A percentile compares a stretch with the other conserved stretches of the same genome.
These are phyloP conservation scores for Microctenopoma lineatum DNA, from an alignment of 2,797 vertebrate species.

Conservation along the genomic window DNA sequence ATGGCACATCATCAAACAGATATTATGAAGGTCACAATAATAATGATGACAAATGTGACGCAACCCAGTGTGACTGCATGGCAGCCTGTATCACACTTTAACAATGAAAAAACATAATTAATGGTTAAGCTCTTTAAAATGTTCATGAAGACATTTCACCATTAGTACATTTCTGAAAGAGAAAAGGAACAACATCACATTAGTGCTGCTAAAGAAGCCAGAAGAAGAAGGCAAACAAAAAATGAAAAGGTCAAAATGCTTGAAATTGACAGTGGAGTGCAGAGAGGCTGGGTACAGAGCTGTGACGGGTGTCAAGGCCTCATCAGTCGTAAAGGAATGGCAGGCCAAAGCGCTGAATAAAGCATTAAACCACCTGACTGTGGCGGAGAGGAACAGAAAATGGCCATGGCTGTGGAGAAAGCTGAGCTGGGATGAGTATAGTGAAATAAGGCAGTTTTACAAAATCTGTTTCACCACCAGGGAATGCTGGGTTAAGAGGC, in stretches of 20 bases:
- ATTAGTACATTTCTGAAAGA: constrained; percentile 31
- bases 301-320: constrained; percentile 70
- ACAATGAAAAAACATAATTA: constrained; percentile 52
- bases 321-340: constrained; percentile 58
- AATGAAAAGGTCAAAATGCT: constrained; percentile 55
- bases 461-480: constrained; percentile 22
- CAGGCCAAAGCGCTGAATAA: constrained; percentile 64
- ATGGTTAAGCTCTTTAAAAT: constrained; percentile 53
- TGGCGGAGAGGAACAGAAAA: constrained; percentile 47
- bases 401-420: constrained; percentile 29
- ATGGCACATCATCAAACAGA: constrained; percentile 51
- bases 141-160: constrained; percentile 45
- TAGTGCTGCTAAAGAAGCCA: constrained; percentile 19
- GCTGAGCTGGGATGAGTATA: background rate
- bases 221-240: constrained; percentile 28
- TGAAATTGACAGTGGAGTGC: constrained; percentile 64
- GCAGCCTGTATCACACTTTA: constrained; percentile 51
- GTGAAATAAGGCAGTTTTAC: constrained; percentile 23
- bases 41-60: constrained; percentile 70
- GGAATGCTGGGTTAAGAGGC: background rate
- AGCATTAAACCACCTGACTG: constrained; percentile 66
- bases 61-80: constrained; percentile 59
- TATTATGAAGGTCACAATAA: constrained; percentile 71
- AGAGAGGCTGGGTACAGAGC: constrained; percentile 55
- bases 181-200: constrained; percentile 28